These are phyloP conservation scores for Actinia tenebrosa DNA, from an alignment of 64 coral and sea anemone genomes.

Conservation along the genomic window DNA sequence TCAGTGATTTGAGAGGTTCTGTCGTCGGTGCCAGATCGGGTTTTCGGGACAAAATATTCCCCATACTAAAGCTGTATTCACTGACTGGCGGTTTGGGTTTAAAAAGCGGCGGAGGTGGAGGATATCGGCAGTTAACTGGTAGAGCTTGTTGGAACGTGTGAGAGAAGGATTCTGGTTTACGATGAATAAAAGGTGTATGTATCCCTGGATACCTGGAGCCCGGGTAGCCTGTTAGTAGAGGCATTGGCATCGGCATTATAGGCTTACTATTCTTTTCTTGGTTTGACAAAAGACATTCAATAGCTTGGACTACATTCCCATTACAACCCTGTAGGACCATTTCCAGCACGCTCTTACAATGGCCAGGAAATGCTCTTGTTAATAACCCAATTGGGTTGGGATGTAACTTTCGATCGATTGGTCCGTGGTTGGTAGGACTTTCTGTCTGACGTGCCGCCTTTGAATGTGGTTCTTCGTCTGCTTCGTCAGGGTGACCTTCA, in stretches of 20 bases:
- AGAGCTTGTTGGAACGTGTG: constrained; percentile 59
- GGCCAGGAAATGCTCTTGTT: constrained; percentile 77
- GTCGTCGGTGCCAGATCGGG: constrained; percentile 15
- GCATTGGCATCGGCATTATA: constrained; percentile 63
- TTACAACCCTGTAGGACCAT: constrained; percentile 90
- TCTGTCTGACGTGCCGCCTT: constrained; percentile 45
- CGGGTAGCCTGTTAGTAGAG: constrained; percentile 55
- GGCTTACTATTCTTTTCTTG: constrained; percentile 68
- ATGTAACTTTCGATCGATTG: constrained; percentile 57
- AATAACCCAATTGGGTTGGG: constrained; percentile 81
- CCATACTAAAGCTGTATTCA: constrained; percentile 64
- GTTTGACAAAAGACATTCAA: constrained; percentile 91
- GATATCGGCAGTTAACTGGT: constrained; percentile 43
- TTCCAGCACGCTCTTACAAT: constrained; percentile 88
- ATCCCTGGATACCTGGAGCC: constrained; percentile 58
- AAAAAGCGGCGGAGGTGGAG: constrained; percentile 62
- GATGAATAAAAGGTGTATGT: constrained; percentile 62
- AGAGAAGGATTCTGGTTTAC: constrained; percentile 73
- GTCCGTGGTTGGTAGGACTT: constrained; percentile 34
- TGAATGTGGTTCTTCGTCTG: constrained; percentile 35
- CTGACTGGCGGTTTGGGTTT: constrained; percentile 76
- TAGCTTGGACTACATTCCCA: constrained; percentile 98
- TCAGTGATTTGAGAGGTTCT: constrained; percentile 30
- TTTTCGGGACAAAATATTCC: constrained; percentile 41
- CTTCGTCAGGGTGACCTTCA: constrained; percentile 41